Base-by-base conservation (phyloP, 1,140 invertebrate species). In the Lethocerus indicus region DNA sequence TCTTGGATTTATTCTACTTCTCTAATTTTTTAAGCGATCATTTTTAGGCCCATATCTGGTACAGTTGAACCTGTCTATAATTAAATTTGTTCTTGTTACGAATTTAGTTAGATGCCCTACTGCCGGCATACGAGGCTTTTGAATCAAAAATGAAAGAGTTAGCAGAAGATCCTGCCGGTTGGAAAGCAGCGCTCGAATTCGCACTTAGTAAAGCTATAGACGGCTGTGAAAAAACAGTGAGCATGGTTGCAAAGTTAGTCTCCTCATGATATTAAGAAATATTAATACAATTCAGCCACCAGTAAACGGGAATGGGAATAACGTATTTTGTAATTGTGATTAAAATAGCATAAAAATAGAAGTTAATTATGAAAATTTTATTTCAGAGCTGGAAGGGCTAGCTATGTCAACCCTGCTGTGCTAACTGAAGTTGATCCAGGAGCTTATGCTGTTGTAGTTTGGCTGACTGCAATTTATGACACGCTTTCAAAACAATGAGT, bases 341-440 rank as follows among this genome's bases (percentile, higher is more conserved):
- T n/a, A n/a, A n/a, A n/a, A n/a, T n/a, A n/a, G n/a, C n/a, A n/a
- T n/a, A n/a, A n/a, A n/a, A n/a, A n/a, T n/a, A n/a, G n/a, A n/a
- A n/a, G n/a, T n/a, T n/a, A n/a, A n/a, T n/a, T n/a, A n/a, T n/a
- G n/a, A n/a, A n/a, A n/a, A 4, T 16, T 47, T 37, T 35, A 6
- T 56, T 67, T 14, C 51, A 78, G 76, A 55, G 71, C 71, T 27
- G 76, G 76, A 1, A 61, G 75, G 29, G 76, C 76, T 1, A 71
- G 71, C 55, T 79, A 78, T 54, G 73, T 78, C 5, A 67, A 71
- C 25, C 63, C 66, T 53, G 57, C 53, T 2, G 60, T 63, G 26
- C 58, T 71, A 2, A 61, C 57, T 24, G 65, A 69, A 54, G 71
- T 68, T 54, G 81, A 84, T 62, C 77, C 81, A 37, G 81, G 81